These are phyloP conservation scores for Podargus strigoides DNA, from an alignment of 2,797 vertebrate species.

Conservation along the genomic window DNA sequence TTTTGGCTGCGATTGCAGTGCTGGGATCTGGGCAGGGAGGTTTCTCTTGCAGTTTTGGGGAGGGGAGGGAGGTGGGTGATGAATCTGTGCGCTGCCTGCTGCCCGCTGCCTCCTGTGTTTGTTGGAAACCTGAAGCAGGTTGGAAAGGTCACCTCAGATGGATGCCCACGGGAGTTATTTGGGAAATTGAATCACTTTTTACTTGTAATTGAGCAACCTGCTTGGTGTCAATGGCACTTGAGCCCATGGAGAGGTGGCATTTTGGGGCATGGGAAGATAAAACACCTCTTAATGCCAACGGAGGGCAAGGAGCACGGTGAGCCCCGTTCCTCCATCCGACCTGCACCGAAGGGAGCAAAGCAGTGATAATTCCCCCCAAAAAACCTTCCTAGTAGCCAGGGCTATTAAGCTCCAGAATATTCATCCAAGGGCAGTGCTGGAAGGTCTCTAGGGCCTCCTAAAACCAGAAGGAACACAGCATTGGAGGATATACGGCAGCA, in stretches of 20 bases:
- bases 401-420: background rate
- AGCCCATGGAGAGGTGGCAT: background rate
- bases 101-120: background rate
- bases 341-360: background rate
- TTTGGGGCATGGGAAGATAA: background rate
- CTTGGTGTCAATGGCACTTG: background rate
- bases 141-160: fast-evolving
- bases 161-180: too few relatives aligned
- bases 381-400: background rate
- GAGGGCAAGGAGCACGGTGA: fast-evolving
- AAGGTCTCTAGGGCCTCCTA: background rate
- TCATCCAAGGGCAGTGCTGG: background rate
- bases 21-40: background rate
- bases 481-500: background rate
- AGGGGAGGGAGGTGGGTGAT: background rate
- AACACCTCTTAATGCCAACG: fast-evolving
- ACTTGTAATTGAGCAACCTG: fast-evolving
- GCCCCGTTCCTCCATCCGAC: fast-evolving
- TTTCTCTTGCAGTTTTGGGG: background rate
- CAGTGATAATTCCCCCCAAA: background rate
- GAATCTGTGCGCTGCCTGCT: background rate
- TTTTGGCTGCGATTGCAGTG: fast-evolving
- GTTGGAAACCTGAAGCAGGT: background rate
- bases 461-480: background rate
- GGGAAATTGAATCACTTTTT: background rate